Evolutionary conservation across 1,140 invertebrate genomes (phyloP).

Genomic region (Drosophila parvula): DNA sequence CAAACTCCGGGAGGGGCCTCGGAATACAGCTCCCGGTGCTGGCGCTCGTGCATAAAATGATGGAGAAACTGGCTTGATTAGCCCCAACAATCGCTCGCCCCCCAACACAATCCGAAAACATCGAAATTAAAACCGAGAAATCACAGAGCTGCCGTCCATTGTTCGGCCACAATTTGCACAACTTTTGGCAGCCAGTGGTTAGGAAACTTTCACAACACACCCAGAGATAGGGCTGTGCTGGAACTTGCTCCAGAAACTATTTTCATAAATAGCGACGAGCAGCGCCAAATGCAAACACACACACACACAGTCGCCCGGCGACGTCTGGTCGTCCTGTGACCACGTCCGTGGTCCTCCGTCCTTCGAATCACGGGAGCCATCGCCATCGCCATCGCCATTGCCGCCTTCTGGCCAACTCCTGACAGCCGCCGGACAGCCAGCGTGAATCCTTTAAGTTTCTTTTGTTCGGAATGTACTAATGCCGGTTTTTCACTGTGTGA

Average conservation of each 20-base stretch:
- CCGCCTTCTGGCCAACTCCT: constrained; percentile 42
- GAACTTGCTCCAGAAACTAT: constrained; percentile 69
- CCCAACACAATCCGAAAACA: constrained; percentile 51
- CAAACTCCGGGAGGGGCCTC: constrained; percentile 18
- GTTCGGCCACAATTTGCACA: constrained; percentile 76
- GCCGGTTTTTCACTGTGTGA: constrained; percentile 82
- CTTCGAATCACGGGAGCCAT: constrained; percentile 22
- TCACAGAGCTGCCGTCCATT: constrained; percentile 69
- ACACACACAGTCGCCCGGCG: constrained; percentile 49
- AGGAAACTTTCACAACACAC: constrained; percentile 63
- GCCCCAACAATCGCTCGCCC: constrained; percentile 21
- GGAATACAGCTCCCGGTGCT: neutral
- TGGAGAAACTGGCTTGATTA: constrained; percentile 52
- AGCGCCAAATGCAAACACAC: constrained; percentile 73
- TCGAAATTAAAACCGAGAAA: constrained; percentile 76
- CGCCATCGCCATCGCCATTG: constrained; percentile 2
- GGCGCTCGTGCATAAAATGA: constrained; percentile 41
- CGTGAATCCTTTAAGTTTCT: constrained; percentile 80
- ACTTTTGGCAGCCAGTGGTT: constrained; percentile 75
- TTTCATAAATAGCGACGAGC: constrained; percentile 74
- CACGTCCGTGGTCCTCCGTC: constrained; percentile 3
- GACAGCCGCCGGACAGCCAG: constrained; percentile 52
- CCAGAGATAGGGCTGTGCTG: constrained; percentile 12
- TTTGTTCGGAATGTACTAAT: constrained; percentile 75
- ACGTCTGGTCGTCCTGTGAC: constrained; percentile 56